Conservation (phyloP, 2,113 vertebrate species). For the Genyomyrus donnyi region DNA sequence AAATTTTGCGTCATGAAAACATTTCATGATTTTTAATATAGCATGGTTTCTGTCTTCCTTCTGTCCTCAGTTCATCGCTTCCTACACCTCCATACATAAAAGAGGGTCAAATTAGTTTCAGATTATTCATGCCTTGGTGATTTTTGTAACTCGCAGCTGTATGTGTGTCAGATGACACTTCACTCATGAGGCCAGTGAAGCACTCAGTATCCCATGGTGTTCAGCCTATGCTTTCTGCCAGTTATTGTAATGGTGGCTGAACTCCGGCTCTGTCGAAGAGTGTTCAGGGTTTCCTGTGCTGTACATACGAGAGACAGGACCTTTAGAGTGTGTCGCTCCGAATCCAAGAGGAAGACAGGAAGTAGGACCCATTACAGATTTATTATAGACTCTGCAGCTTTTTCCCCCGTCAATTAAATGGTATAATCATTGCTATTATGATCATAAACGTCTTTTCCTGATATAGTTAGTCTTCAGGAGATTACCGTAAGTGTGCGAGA, state of each 20-base stretch:
- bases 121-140: background rate
- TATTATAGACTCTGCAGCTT: background rate
- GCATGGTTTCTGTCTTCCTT: background rate
- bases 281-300: background rate
- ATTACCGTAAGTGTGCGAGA: constrained; percentile 33
- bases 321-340: background rate
- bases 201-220: background rate
- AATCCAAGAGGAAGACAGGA: background rate
- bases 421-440: background rate
- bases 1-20: background rate
- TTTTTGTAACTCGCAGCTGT: background rate
- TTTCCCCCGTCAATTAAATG: background rate
- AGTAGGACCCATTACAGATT: background rate
- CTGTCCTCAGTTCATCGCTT: background rate
- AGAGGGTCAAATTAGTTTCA: background rate
- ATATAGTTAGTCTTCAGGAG: background rate
- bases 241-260: background rate
- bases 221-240: background rate
- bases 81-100: background rate
- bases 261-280: background rate
- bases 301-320: background rate
- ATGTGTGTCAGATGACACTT: background rate
- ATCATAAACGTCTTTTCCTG: background rate
- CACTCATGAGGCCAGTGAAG: background rate
- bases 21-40: background rate